Evolutionary conservation across 2,113 vertebrate genomes (phyloP), one percentile per base, ranked within the genome.

Genomic region (Quiscalus mexicanus): DNA sequence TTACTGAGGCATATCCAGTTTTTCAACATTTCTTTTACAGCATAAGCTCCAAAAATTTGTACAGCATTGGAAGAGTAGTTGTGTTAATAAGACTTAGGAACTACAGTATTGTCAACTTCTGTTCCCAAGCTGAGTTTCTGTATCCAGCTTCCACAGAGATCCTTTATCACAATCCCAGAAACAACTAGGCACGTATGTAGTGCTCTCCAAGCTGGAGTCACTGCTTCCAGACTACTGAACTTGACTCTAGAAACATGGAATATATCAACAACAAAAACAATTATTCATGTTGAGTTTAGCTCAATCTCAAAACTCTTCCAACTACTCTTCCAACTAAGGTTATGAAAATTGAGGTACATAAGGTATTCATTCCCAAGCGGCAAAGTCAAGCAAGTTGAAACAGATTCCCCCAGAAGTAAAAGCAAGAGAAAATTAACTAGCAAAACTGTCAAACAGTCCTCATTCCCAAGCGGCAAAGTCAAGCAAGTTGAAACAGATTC

Each of bases 131-230:
- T 22, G 15, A 68, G 45, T 47, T 88, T 68, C 62, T 30, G 6
- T 44, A 56, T 27, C 37, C 75, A 76, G 71, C 27, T 64, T 50
- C 19, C 67, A 76, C 14, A 68, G 24, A 11, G 33, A 87, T 23
- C 27, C 53, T 86, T 76, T 88, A n/a, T 45, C 39, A 58, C 16
- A 19, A 24, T 22, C 44, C 35, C 42, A 63, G 53, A 87, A 82
- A 27, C 33, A 82, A 47, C 11, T 22, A 71, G 31, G n/a, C 19
- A 28, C 0, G 0, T 9, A n/a, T 0, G 0, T 5, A 78, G 24
- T 3, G 41, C 52, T 56, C 59, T 73, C 30, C 17, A 47, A 77
- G 28, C 12, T 44, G 17, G 53, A 60, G 59, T 25, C 28, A 86
- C n/a, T 68, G 5, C 44, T 79, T 93, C 25, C 37, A 79, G 31